Percentiles rank a stretch among this genome's conserved stretches.
Conservation (phyloP, 2,113 vertebrate species). For the Hippopotamus amphibius region DNA sequence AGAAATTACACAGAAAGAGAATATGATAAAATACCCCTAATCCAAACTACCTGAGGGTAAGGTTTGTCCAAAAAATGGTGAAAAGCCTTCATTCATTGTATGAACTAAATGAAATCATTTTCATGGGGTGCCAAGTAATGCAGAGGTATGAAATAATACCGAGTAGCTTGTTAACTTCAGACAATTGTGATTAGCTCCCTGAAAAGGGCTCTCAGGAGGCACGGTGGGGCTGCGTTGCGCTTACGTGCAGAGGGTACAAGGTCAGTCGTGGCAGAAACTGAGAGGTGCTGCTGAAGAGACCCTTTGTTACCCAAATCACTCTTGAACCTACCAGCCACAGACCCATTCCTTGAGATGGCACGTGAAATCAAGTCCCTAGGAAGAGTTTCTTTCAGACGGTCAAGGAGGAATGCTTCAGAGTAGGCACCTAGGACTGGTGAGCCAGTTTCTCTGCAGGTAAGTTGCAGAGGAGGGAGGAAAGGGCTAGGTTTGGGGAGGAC, state of each 20-base stretch:
- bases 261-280: background rate
- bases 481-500: background rate
- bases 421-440: background rate
- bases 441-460: background rate
- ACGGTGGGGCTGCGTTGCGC: background rate
- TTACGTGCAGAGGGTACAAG: background rate
- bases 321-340: background rate
- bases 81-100: background rate
- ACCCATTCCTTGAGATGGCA: background rate
- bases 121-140: background rate
- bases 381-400: background rate
- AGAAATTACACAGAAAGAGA: slow-evolving; percentile 38
- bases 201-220: background rate
- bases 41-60: background rate
- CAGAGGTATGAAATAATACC: background rate
- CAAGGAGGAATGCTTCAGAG: background rate
- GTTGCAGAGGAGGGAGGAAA: background rate
- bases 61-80: background rate
- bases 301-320: background rate
- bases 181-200: background rate
- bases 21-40: background rate
- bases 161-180: background rate
- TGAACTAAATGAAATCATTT: background rate
- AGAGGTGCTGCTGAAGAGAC: background rate
- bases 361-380: background rate